Evolutionary conservation across 2,113 vertebrate genomes (phyloP), one percentile per base, ranked within the genome.

Genomic region (Melanerpes aurifrons): DNA sequence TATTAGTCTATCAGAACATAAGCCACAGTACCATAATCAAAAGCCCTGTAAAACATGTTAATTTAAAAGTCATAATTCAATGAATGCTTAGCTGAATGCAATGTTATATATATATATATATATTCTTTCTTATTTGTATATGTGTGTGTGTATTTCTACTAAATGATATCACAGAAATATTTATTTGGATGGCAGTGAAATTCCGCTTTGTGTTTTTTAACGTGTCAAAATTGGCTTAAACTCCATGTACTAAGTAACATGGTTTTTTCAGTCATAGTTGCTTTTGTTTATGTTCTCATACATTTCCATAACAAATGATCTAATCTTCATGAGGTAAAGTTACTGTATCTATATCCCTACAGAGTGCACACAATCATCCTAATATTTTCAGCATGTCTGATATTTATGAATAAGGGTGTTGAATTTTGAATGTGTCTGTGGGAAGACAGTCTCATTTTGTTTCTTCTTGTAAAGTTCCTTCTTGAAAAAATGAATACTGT

Each of bases 251-350:
- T 82, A 24, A 35, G 32, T 63, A 92, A 79, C 50, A 45, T 67
- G 40, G 79, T 93, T 97, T 95, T 96, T 95, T 90, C 75, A 71
- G 94, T 94, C 78, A 93, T 87, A 87, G 75, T 93, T 96, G 59
- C 62, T 86, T 93, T 96, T 84, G 48, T 94, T 97, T 93, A 31
- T 90, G 70, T 94, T 95, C 74, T 93, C 62, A 17, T 54, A 74
- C 13, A 62, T 95, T 96, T 97, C 95, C 61, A 47, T 95, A 95
- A 93, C 86, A 96, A 95, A 94, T 91, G 19, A 96, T 96, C 75
- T 93, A 78, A 72, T 70, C 66, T 89, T 81, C n/a, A 75, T 90
- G 35, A 91, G 61, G 54, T 82, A 69, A 94, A 72, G 29, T 85
- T 90, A 86, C 26, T 94, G 40, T 91, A 53, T 88, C 92, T 70